Percentiles rank a stretch among this genome's conserved stretches.
phyloP scores from a whole-genome alignment of 37 sponge, comb jelly and placozoan genomes.

The Beroe ovata region DNA sequence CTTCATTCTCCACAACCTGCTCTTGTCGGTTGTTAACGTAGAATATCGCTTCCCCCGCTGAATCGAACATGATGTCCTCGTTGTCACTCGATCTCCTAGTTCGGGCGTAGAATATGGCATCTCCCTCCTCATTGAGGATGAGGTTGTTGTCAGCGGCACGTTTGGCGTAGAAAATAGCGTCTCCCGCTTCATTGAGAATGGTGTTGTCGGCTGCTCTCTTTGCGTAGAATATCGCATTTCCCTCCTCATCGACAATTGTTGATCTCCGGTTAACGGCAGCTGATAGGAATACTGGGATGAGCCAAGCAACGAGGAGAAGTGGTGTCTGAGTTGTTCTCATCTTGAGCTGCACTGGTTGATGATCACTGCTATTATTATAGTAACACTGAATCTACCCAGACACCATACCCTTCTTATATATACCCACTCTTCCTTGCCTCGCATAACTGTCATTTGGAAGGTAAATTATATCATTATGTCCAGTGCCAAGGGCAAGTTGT shows the following conservation, averaged over 20 bases:
- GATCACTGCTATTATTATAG: no score
- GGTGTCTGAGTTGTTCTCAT: no score
- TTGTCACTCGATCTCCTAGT: not conserved
- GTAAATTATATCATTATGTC: no score
- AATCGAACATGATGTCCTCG: not conserved
- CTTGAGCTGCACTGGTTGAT: no score
- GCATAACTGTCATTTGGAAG: no score
- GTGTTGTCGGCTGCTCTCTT: slow-evolving; percentile 14
- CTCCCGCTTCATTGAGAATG: slow-evolving; percentile 21
- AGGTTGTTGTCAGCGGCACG: slow-evolving; percentile 11
- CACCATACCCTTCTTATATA: no score
- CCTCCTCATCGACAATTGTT: slow-evolving; percentile 3
- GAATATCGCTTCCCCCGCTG: slow-evolving; percentile 10
- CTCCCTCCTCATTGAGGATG: slow-evolving; percentile 44
- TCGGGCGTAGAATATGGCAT: slow-evolving; percentile 56
- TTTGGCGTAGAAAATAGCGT: slow-evolving; percentile 62
- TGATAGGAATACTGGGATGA: not conserved
- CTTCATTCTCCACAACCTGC: slow-evolving; percentile 15
- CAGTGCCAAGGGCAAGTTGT: no score
- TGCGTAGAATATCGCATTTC: slow-evolving; percentile 46
- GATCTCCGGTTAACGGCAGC: not conserved
- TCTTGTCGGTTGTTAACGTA: not conserved
- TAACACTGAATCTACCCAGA: no score
- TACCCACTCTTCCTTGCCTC: no score
- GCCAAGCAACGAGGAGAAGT: no score